Base-by-base conservation (phyloP, 2,797 vertebrate genomes). In the Pseudochirops cupreus region DNA sequence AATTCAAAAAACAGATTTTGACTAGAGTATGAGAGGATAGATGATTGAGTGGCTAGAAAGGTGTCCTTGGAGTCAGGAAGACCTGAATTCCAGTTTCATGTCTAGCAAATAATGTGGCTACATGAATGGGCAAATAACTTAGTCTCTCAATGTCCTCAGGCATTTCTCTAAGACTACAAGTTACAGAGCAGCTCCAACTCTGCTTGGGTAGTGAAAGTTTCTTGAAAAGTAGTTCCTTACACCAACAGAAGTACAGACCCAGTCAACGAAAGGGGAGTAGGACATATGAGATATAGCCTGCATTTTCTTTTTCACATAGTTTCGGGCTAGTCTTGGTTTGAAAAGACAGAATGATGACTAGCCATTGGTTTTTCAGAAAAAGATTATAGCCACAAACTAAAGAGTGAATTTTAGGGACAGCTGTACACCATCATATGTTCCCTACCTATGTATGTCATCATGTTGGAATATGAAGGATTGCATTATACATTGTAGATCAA, bases 381-480 rank as follows among this genome's bases (percentile, higher is more conserved):
- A 50, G 3, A 82, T 24, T 11, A 11, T 46, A 24, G 3, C 1
- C 24, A 62, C 16, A 93, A 93, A 58, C 94, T 13, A 96, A 87
- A 56, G 56, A 31, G 31, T 91, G 0, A 91, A 46, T 93, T 57
- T 92, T 91, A 91, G 52, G 67, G 14, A 87, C 91, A 91, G 4
- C 12, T 95, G 89, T 91, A 94, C 89, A 0, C 6, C 56, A 11
- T 54, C 1, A 33, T 39, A 58, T 50, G 21, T 24, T 56, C 14
- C 11, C 91, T 1, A 21, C 50, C 24, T 59, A 93, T 29, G 7
- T 13, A 62, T 52, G 26, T 1, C 28, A 93, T 94, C 16, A 95
- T 74, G 96, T 93, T 82, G 18, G 95, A 95, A 95, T 56, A 82
- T 56, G 91, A 39, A 95, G 91, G 24, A 95, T 12, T 29, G 1